A percentile compares a stretch with the other conserved stretches of the same genome.
These are phyloP conservation scores for Babyrousa celebensis DNA, from an alignment of 2,797 vertebrate genomes.

Conservation along the genomic window DNA sequence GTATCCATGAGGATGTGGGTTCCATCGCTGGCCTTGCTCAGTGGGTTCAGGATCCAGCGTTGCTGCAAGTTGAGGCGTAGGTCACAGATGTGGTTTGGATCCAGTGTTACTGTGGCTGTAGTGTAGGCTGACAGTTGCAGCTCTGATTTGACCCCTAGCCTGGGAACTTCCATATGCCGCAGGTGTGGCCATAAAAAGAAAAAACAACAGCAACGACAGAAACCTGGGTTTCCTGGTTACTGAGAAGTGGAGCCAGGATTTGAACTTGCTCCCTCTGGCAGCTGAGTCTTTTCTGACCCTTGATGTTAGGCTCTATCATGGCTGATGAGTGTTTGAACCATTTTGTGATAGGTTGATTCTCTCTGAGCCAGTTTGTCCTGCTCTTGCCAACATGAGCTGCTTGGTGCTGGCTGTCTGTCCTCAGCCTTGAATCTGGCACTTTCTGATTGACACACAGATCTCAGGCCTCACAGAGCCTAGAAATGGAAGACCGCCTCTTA, in stretches of 20 bases:
- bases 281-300: not conserved
- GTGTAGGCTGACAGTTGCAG: too few species aligned
- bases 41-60: too few species aligned
- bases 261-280: not conserved
- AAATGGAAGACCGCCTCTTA: not conserved
- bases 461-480: not conserved
- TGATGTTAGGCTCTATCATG: accelerated
- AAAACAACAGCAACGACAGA: not conserved
- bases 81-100: too few species aligned
- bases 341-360: accelerated
- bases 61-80: too few species aligned
- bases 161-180: too few species aligned
- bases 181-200: too few species aligned
- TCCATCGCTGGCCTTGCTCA: too few species aligned
- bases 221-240: not conserved
- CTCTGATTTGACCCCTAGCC: too few species aligned
- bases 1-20: too few species aligned
- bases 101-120: too few species aligned
- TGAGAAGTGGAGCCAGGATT: not conserved
- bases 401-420: not conserved
- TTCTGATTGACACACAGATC: not conserved
- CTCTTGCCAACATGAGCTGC: not conserved
- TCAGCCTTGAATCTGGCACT: not conserved
- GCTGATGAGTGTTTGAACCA: not conserved
- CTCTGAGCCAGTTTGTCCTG: not conserved